Evolutionary conservation across 2,113 vertebrate genomes (phyloP), one percentile per base, ranked within the genome.

Genomic region (Odontesthes bonariensis): DNA sequence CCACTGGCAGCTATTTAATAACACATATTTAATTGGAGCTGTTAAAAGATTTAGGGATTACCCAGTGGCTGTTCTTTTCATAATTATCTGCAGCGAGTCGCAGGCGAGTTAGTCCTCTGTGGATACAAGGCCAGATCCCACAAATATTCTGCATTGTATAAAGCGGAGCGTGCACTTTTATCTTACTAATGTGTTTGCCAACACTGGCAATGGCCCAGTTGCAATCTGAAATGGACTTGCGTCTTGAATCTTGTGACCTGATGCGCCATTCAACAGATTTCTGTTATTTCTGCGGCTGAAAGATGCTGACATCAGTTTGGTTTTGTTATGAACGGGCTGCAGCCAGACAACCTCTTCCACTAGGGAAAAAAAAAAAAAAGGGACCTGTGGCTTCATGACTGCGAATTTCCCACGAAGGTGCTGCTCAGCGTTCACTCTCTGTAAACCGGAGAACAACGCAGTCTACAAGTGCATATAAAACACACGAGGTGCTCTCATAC

Each of bases 321-420:
- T 11, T n/a, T 62, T 61, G 33, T 31, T 40, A 12, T 54, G 42
- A 49, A 47, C 31, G 31, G 5, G 51, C 60, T 77, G 40, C 56
- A 78, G 27, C 4, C 69, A 46, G 22, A 23, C 60, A 64, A 67
- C 57, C 68, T 58, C n/a, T 54, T 52, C 56, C 31, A 33, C 9
- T 13, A 17, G 59, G 40, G 56, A 38, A 10, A 38, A 27, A 27
- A 27, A 27, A 27, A 27, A 27, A 27, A 27, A 27, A 72, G 82
- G 56, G 77, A 91, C 86, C 87, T 91, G 90, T 91, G 57, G 88
- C 85, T 88, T 89, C 82, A 77, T 14, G 38, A 60, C 52, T 61
- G 79, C 73, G 57, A 77, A 32, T 65, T 27, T 52, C 40, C 2
- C 27, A 20, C 7, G 5, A 32, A 31, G 11, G n/a, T 22, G 32